phyloP scores from a whole-genome alignment of 2,888 invertebrate species.

The Capitulum mitella region DNA sequence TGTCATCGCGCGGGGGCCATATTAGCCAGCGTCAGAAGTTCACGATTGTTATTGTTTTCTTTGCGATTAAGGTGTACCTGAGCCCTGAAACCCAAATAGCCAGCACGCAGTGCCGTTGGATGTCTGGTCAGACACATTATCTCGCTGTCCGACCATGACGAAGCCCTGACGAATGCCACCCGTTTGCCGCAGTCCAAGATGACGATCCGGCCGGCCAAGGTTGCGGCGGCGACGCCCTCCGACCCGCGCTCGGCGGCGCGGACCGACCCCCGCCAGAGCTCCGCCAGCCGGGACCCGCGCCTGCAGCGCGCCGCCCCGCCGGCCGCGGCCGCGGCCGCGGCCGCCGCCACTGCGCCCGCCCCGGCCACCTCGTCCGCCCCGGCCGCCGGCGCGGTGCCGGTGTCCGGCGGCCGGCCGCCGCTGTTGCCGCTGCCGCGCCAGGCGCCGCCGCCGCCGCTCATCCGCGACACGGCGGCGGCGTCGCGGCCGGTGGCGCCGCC shows the following conservation, averaged over 20 bases:
- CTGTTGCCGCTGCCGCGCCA: neutral
- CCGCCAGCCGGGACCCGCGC: neutral
- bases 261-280: neutral
- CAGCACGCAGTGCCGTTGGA: no score
- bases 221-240: neutral
- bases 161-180: neutral
- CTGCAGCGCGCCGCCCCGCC: neutral
- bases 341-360: neutral
- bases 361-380: neutral
- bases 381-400: neutral
- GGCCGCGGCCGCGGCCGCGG: neutral
- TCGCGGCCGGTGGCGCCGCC: neutral
- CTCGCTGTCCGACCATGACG: no score
- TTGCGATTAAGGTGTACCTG: no score
- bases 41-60: no score
- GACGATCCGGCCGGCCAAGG: neutral
- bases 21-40: no score
- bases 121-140: no score
- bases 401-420: neutral
- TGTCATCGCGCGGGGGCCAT: no score
- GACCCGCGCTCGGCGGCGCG: slow-evolving; percentile 2
- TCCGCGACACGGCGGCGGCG: neutral
- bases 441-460: slow-evolving; percentile 10
- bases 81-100: no score
- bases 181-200: neutral